These are phyloP conservation scores for Drosophila infuscata DNA, from an alignment of 2,888 invertebrate species.

Conservation along the genomic window DNA sequence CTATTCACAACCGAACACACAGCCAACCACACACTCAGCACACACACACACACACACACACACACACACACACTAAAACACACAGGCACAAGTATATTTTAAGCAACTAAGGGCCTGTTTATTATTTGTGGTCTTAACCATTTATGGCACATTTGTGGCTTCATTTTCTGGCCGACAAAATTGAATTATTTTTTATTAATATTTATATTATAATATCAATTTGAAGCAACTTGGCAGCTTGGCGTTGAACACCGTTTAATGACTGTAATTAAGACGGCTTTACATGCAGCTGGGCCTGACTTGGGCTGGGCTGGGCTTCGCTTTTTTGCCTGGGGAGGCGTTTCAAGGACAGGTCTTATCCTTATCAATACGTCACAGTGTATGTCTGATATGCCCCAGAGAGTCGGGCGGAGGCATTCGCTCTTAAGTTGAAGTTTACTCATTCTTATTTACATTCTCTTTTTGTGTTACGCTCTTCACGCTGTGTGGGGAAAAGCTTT, in stretches of 20 bases:
- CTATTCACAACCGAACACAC: background rate
- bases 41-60: conserved; percentile 12
- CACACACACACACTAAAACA: conserved; percentile 9
- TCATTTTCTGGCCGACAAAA: conserved; percentile 42
- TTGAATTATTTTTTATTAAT: conserved; percentile 60
- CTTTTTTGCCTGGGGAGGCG: conserved; percentile 1
- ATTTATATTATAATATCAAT: conserved; percentile 56
- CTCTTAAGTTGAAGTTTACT: conserved; percentile 21
- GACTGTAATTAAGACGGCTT: conserved; percentile 59
- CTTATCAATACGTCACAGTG: conserved; percentile 63
- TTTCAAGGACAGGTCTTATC: conserved; percentile 60
- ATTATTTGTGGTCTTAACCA: conserved; percentile 56
- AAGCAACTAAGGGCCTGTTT: conserved; percentile 49
- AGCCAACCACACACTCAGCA: background rate
- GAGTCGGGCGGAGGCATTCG: conserved; percentile 2
- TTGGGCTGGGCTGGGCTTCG: conserved; percentile 15
- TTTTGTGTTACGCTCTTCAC: background rate
- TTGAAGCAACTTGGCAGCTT: conserved; percentile 19
- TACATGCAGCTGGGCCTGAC: conserved; percentile 44
- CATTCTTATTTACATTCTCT: background rate
- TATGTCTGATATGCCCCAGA: conserved; percentile 14
- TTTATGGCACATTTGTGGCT: conserved; percentile 62
- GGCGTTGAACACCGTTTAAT: conserved; percentile 45
- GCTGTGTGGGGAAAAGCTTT: background rate
- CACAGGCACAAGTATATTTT: conserved; percentile 1